phyloP scores from a whole-genome alignment of 2,113 vertebrate genomes.

The Sapajus apella region DNA sequence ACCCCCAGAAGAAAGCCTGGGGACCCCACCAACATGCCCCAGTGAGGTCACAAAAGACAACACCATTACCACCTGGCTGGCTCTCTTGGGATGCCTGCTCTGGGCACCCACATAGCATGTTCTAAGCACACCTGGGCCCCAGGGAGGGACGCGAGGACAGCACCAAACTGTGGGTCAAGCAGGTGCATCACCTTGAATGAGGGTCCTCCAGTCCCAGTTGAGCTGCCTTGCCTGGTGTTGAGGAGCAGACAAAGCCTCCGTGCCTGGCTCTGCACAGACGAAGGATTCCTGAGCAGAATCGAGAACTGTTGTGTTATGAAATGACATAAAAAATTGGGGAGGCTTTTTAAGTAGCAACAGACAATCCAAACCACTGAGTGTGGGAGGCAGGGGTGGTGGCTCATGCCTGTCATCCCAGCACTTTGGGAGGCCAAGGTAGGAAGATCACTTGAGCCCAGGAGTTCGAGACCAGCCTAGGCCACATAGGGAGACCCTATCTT shows the following conservation, averaged over 20 bases:
- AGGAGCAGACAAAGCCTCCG: neutral
- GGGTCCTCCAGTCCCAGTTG: fast-evolving
- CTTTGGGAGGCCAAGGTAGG: too few species aligned
- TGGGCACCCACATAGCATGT: too few species aligned
- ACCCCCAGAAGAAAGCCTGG: neutral
- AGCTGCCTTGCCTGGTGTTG: fast-evolving
- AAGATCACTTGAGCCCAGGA: too few species aligned
- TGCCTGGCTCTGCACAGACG: fast-evolving
- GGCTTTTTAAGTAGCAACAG: fast-evolving
- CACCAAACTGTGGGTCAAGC: fast-evolving
- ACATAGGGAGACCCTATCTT: too few species aligned
- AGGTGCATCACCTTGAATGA: fast-evolving
- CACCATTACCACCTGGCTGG: fast-evolving
- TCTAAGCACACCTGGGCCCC: neutral
- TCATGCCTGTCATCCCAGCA: too few species aligned
- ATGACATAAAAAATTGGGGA: too few species aligned
- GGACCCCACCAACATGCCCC: neutral
- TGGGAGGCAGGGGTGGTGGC: neutral
- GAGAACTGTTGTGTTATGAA: neutral
- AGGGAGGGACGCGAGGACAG: neutral
- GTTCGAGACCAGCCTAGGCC: too few species aligned
- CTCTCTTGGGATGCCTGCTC: fast-evolving
- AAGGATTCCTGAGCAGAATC: neutral
- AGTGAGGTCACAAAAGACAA: too few species aligned
- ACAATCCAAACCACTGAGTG: neutral